phyloP scores from a whole-genome alignment of 1,140 invertebrate genomes.

The Drosophila nasuta region DNA sequence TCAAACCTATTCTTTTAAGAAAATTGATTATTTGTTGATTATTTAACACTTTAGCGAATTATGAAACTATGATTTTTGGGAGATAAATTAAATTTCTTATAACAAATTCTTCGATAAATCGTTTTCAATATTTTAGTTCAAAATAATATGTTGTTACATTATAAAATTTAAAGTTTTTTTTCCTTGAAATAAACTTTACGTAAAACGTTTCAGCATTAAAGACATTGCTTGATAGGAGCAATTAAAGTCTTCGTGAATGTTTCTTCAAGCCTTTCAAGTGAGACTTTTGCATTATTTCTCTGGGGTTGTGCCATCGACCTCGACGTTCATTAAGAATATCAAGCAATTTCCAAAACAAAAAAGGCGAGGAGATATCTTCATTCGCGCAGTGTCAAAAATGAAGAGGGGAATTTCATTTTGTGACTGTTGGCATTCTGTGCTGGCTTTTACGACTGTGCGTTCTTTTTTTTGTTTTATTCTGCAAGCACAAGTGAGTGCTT shows the following conservation, averaged over 20 bases:
- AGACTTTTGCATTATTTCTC: background rate
- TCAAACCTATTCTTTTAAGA: too few relatives aligned
- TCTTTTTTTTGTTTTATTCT: constrained; percentile 15
- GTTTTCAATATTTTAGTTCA: too few relatives aligned
- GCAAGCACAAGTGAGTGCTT: background rate
- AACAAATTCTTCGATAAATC: too few relatives aligned
- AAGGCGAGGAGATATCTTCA: constrained; percentile 29
- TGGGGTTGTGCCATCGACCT: constrained; percentile 37
- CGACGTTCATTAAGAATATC: constrained; percentile 46
- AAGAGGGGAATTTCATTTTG: constrained; percentile 51
- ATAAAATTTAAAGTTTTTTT: too few relatives aligned
- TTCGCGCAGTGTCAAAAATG: constrained; percentile 13
- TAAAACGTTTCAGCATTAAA: background rate
- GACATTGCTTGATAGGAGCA: background rate
- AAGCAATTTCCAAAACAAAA: constrained; percentile 43
- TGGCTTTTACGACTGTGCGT: constrained; percentile 46
- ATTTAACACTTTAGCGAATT: too few relatives aligned
- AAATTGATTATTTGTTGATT: too few relatives aligned
- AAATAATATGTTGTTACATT: too few relatives aligned
- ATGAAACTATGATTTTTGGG: too few relatives aligned
- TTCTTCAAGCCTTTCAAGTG: background rate
- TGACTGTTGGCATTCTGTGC: constrained; percentile 19
- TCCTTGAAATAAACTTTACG: too few relatives aligned
- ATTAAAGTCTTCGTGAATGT: constrained; percentile 2
- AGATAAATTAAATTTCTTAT: too few relatives aligned